Conservation (phyloP, 1,140 invertebrate genomes). For the Bursaphelenchus mucronatus region DNA sequence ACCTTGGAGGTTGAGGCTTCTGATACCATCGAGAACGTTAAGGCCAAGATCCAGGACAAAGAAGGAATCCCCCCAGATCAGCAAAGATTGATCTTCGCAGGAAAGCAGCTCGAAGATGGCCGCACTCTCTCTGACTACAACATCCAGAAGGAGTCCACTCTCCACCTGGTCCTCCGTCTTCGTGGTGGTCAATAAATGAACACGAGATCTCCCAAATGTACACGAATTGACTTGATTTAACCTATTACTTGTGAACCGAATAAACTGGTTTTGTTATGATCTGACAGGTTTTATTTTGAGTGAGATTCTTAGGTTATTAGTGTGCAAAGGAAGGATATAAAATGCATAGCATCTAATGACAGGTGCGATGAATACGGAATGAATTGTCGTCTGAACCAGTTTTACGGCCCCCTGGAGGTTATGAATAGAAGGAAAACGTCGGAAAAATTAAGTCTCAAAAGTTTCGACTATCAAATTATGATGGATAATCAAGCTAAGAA, state of each 20-base stretch:
- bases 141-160: slow-evolving; percentile 68
- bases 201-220: slow-evolving; percentile 51
- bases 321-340: too few relatives aligned
- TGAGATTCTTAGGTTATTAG: too few relatives aligned
- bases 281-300: too few relatives aligned
- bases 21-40: slow-evolving; percentile 66
- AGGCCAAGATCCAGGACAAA: slow-evolving; percentile 66
- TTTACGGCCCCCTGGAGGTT: too few relatives aligned
- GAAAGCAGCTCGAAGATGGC: slow-evolving; percentile 69
- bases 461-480: too few relatives aligned
- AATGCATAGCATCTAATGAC: too few relatives aligned
- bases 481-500: too few relatives aligned
- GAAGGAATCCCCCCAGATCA: slow-evolving; percentile 66
- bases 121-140: slow-evolving; percentile 71
- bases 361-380: too few relatives aligned
- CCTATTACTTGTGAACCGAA: slow-evolving; percentile 64
- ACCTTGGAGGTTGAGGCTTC: slow-evolving; percentile 62
- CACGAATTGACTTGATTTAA: neutral
- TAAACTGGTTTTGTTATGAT: too few relatives aligned
- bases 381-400: too few relatives aligned
- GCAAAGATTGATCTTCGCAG: slow-evolving; percentile 61
- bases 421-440: too few relatives aligned
- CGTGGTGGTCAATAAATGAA: slow-evolving; percentile 68
- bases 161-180: slow-evolving; percentile 68
- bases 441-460: too few relatives aligned